Evolutionary conservation across 2,113 vertebrate species (phyloP).

Genomic region (Spilogale gracilis): DNA sequence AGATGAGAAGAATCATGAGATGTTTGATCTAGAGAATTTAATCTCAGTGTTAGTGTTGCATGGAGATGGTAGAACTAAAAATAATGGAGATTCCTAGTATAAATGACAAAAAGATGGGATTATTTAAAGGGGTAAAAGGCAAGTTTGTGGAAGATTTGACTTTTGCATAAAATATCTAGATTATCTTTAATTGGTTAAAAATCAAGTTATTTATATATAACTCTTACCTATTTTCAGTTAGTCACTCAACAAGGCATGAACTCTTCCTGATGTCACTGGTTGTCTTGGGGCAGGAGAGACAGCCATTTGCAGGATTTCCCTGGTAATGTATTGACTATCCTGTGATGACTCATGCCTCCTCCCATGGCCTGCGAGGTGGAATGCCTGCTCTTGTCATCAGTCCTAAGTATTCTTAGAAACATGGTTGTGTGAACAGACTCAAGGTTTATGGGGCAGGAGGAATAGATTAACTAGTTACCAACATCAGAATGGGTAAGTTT

Average conservation of each 20-base stretch:
- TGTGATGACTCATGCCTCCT: not conserved
- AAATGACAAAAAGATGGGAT: not conserved
- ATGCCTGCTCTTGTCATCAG: not conserved
- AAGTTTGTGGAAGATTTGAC: not conserved
- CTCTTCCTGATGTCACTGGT: not conserved
- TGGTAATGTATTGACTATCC: not conserved
- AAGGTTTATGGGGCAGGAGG: not conserved
- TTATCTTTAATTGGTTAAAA: not conserved
- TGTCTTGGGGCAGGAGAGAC: not conserved
- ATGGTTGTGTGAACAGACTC: not conserved
- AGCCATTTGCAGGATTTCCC: not conserved
- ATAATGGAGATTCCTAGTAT: not conserved
- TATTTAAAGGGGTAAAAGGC: not conserved
- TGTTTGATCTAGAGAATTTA: not conserved
- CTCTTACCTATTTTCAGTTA: not conserved
- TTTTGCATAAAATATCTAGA: not conserved
- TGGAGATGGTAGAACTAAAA: not conserved
- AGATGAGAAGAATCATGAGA: not conserved
- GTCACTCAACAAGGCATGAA: not conserved
- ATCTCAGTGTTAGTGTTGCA: not conserved
- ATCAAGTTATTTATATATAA: not conserved
- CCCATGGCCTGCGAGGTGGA: not conserved
- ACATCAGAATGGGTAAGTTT: not conserved
- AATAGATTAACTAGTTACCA: not conserved
- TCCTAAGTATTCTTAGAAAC: not conserved